Percentiles rank a stretch among this genome's conserved stretches.
Conservation (phyloP, 2,888 invertebrate genomes). For the Tetragonisca angustula region DNA sequence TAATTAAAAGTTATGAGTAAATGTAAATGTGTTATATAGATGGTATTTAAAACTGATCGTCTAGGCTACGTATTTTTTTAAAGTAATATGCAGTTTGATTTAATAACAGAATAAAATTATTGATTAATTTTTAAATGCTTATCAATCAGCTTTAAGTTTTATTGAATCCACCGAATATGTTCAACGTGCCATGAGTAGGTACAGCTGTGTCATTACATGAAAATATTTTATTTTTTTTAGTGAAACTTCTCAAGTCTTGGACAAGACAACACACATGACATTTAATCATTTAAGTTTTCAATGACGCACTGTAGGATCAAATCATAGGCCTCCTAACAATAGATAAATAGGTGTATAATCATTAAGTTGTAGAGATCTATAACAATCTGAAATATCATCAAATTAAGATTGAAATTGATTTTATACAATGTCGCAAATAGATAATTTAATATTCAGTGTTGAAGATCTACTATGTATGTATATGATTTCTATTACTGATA, state of each 20-base stretch:
- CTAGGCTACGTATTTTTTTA: constrained; percentile 13
- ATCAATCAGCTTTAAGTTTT: constrained; percentile 2
- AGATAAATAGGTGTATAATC: constrained; percentile 69
- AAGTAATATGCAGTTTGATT: constrained; percentile 3
- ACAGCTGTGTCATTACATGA: constrained; percentile 60
- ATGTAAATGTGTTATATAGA: constrained; percentile 14
- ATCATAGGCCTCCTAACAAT: constrained; percentile 72
- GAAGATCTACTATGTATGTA: not conserved
- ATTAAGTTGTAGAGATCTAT: constrained; percentile 63
- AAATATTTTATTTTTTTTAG: constrained; percentile 59
- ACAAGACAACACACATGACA: constrained; percentile 49
- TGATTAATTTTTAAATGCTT: constrained; percentile 27
- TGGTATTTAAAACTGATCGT: constrained; percentile 14
- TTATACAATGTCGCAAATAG: not conserved
- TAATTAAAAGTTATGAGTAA: constrained; percentile 16
- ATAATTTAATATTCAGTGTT: not conserved
- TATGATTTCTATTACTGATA: not conserved
- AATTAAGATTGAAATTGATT: constrained; percentile 1
- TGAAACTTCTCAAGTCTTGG: constrained; percentile 51
- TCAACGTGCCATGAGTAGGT: constrained; percentile 62
- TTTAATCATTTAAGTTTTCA: constrained; percentile 50
- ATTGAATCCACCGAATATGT: constrained; percentile 31
- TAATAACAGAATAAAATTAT: constrained; percentile 31
- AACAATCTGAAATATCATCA: constrained; percentile 46
- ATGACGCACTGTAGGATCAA: constrained; percentile 67